A percentile compares a stretch with the other conserved stretches of the same genome.
phyloP scores from a whole-genome alignment of 2,113 vertebrate genomes.

The Propithecus coquereli region DNA sequence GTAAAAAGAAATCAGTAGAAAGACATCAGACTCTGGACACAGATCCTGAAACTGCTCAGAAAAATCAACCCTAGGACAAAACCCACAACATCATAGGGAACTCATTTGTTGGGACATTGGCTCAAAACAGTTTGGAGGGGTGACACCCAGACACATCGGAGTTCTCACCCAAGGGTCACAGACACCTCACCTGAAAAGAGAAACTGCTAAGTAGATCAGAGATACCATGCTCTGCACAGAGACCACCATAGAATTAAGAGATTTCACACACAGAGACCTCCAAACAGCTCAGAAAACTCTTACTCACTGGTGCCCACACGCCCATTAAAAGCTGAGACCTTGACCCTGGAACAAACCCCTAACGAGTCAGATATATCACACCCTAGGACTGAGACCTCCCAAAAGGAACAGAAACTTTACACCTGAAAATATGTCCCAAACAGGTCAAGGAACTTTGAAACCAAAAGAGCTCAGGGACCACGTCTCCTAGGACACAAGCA shows the following conservation, averaged over 20 bases:
- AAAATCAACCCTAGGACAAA: conserved; percentile 19
- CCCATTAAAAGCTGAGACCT: background rate
- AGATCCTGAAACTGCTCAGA: background rate
- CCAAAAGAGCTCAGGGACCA: background rate
- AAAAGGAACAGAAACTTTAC: background rate
- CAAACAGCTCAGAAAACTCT: background rate
- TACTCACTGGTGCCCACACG: background rate
- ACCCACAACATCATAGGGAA: background rate
- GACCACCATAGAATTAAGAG: background rate
- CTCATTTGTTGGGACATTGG: background rate
- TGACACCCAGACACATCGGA: background rate
- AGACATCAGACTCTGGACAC: background rate
- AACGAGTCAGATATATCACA: background rate
- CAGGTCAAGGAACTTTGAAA: background rate
- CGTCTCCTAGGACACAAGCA: background rate
- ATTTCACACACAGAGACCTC: background rate
- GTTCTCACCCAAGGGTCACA: background rate
- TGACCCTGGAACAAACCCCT: background rate
- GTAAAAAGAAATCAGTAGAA: background rate
- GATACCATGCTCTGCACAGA: background rate
- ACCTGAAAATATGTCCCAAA: conserved; percentile 12
- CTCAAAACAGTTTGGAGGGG: background rate
- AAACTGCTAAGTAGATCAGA: background rate
- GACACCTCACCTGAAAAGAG: background rate
- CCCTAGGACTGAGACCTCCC: background rate